These are phyloP conservation scores for Dipodomys merriami DNA, from an alignment of 2,113 vertebrate genomes.

Conservation along the genomic window DNA sequence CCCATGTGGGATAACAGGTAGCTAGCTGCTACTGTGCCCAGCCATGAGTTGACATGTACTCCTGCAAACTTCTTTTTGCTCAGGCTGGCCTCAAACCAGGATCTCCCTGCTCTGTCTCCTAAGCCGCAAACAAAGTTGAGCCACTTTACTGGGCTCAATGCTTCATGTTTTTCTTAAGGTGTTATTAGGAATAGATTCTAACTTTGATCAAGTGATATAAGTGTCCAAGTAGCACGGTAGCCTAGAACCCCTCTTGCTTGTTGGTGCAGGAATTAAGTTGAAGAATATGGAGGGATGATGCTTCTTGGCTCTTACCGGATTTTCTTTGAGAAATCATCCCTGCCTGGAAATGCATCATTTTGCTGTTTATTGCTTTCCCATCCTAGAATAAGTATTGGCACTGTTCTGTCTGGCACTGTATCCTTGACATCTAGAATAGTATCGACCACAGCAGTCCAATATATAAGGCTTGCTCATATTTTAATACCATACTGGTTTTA, in stretches of 20 bases:
- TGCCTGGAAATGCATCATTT: not conserved
- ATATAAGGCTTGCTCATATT: not conserved
- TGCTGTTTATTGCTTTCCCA: not conserved
- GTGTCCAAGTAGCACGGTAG: not conserved
- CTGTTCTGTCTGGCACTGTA: not conserved
- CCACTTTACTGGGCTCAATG: not conserved
- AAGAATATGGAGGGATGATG: too few relatives aligned
- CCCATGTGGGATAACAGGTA: too few relatives aligned
- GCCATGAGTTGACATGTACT: too few relatives aligned
- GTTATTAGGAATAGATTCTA: not conserved
- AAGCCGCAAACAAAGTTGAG: too few relatives aligned
- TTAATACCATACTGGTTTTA: not conserved
- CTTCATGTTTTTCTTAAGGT: not conserved
- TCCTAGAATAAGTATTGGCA: not conserved
- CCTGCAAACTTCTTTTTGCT: too few relatives aligned
- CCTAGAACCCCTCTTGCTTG: not conserved
- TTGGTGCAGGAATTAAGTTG: not conserved
- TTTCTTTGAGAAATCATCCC: not conserved
- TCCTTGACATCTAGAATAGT: not conserved
- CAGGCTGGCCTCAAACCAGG: too few relatives aligned
- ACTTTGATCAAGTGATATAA: not conserved
- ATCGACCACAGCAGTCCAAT: too few relatives aligned
- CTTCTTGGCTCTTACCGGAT: not conserved
- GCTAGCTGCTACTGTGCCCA: too few relatives aligned
- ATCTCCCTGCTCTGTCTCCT: too few relatives aligned